These are phyloP conservation scores for Chloroceryle amazona DNA, from an alignment of 2,797 vertebrate genomes.

Conservation along the genomic window DNA sequence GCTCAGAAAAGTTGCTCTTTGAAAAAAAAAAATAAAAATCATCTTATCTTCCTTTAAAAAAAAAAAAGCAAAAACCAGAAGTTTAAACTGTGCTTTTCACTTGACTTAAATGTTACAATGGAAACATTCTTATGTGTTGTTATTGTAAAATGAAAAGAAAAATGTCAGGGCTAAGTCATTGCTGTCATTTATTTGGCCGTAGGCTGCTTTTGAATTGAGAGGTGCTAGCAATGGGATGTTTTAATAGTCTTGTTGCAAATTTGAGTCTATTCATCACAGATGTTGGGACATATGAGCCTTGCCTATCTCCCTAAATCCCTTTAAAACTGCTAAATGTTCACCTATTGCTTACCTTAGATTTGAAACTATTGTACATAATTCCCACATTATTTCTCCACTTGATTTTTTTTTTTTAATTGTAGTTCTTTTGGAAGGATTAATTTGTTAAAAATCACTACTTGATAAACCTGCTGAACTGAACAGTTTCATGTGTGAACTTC, in stretches of 20 bases:
- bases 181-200: not conserved
- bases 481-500: not conserved
- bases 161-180: conserved; percentile 47
- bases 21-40: not conserved
- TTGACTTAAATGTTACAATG: conserved; percentile 37
- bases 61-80: not conserved
- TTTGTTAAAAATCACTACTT: not conserved
- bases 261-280: not conserved
- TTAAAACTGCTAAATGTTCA: not conserved
- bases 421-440: not conserved
- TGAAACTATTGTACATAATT: not conserved
- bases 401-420: not conserved
- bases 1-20: not conserved
- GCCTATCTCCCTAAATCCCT: not conserved
- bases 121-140: conserved; percentile 33
- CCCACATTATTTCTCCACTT: not conserved
- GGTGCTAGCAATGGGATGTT: not conserved
- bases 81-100: not conserved
- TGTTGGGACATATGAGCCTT: not conserved
- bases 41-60: not conserved
- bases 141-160: conserved; percentile 2
- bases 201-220: not conserved
- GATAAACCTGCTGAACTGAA: not conserved
- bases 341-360: not conserved
- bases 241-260: not conserved